Conservation (phyloP, 1,140 invertebrate species). For the Eriocheir sinensis region DNA sequence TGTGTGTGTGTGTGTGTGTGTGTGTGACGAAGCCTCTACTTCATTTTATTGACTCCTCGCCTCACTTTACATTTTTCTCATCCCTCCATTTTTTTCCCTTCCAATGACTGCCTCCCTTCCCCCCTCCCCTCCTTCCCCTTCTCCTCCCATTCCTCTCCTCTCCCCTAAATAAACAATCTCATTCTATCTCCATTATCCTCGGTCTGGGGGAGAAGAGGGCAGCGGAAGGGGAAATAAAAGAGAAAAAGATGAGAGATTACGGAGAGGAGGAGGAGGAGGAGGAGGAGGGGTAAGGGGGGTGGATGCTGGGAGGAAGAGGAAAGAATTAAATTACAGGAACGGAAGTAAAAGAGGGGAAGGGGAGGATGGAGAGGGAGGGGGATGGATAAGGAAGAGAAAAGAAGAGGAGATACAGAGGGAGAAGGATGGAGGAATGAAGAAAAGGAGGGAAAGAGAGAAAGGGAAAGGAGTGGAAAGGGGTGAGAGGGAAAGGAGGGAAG, state of each 20-base stretch:
- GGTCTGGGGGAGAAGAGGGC: not conserved
- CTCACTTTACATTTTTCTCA: not conserved
- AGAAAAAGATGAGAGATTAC: not conserved
- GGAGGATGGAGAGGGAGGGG: too few relatives aligned
- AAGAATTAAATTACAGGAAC: too few relatives aligned
- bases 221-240: too few relatives aligned
- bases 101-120: not conserved
- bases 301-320: too few relatives aligned
- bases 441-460: too few relatives aligned
- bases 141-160: too few relatives aligned
- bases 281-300: too few relatives aligned
- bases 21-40: not conserved
- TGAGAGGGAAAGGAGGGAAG: not conserved
- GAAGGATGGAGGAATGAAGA: too few relatives aligned
- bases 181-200: not conserved
- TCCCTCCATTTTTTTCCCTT: not conserved
- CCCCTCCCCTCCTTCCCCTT: not conserved
- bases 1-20: slow-evolving; percentile 45
- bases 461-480: not conserved
- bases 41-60: not conserved
- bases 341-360: not conserved
- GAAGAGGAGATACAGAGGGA: too few relatives aligned
- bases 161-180: not conserved
- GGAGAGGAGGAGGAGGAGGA: too few relatives aligned
- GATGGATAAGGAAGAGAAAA: not conserved